Evolutionary conservation across 1,140 invertebrate genomes (phyloP).

Genomic region (Bombyx mori): DNA sequence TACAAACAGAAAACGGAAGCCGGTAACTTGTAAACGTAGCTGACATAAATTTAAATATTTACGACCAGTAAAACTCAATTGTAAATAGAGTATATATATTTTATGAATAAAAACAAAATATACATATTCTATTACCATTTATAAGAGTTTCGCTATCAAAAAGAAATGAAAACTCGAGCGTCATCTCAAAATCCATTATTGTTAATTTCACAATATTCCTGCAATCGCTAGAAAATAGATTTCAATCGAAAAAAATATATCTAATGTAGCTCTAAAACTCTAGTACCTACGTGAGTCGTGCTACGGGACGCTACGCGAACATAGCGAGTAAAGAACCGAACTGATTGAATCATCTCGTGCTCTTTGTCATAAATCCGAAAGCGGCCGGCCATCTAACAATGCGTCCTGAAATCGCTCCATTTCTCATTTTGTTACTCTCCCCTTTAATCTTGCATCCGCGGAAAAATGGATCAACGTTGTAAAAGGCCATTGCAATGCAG

Average conservation of each 20-base stretch:
- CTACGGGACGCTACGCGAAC: constrained; percentile 57
- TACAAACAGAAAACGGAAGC: neutral
- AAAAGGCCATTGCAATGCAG: constrained; percentile 63
- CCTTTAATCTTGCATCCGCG: constrained; percentile 70
- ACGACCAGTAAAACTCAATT: constrained; percentile 2
- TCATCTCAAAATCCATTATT: neutral
- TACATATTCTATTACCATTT: neutral
- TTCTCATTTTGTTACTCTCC: constrained; percentile 70
- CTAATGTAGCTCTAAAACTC: constrained; percentile 28
- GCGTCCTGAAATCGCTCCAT: constrained; percentile 69
- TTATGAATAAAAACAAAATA: neutral
- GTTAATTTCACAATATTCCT: neutral
- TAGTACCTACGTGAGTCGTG: constrained; percentile 51
- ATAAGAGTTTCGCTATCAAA: neutral
- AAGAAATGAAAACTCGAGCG: too few relatives aligned
- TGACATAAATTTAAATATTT: constrained; percentile 11
- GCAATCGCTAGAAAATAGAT: constrained; percentile 6
- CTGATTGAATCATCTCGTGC: constrained; percentile 69
- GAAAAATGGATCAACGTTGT: constrained; percentile 68
- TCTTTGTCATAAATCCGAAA: constrained; percentile 71
- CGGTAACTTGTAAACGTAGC: constrained; percentile 8
- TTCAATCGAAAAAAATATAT: constrained; percentile 20
- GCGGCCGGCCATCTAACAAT: constrained; percentile 63
- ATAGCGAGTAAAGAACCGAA: constrained; percentile 66
- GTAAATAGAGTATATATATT: constrained; percentile 2